These are phyloP conservation scores for Regulus satrapa DNA, from an alignment of 2,113 vertebrate genomes.

Conservation along the genomic window DNA sequence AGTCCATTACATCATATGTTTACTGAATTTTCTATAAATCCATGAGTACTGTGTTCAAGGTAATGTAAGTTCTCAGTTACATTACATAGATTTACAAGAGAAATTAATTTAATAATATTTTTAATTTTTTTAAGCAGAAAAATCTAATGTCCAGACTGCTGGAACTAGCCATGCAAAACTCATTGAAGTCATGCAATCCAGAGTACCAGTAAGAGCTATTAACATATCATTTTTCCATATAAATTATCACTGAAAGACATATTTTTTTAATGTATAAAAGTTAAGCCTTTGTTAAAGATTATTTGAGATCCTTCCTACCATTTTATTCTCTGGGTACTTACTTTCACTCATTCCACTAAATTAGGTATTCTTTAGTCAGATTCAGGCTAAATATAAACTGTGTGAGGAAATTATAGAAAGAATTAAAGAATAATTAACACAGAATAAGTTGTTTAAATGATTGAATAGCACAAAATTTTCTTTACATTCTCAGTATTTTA, in stretches of 20 bases:
- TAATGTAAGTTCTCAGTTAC: neutral
- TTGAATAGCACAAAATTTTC: neutral
- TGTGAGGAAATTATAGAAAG: neutral
- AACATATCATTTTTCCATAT: neutral
- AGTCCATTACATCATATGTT: neutral
- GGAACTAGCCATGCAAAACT: neutral
- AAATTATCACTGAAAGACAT: neutral
- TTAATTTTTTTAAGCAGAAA: neutral
- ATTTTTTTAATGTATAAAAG: neutral
- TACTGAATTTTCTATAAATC: neutral
- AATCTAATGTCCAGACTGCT: fast-evolving
- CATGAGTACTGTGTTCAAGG: neutral
- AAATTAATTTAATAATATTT: neutral
- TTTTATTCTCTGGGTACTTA: neutral
- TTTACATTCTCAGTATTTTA: neutral
- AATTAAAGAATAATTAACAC: neutral
- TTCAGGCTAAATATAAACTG: neutral
- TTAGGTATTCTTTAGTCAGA: neutral
- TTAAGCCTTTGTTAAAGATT: neutral
- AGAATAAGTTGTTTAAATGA: neutral
- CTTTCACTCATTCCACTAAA: neutral
- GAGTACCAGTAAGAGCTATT: neutral
- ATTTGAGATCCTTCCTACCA: neutral
- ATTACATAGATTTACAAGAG: neutral
- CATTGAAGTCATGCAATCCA: neutral